Evolutionary conservation across 1,140 invertebrate genomes (phyloP).

Genomic region (Conus ventricosus): DNA sequence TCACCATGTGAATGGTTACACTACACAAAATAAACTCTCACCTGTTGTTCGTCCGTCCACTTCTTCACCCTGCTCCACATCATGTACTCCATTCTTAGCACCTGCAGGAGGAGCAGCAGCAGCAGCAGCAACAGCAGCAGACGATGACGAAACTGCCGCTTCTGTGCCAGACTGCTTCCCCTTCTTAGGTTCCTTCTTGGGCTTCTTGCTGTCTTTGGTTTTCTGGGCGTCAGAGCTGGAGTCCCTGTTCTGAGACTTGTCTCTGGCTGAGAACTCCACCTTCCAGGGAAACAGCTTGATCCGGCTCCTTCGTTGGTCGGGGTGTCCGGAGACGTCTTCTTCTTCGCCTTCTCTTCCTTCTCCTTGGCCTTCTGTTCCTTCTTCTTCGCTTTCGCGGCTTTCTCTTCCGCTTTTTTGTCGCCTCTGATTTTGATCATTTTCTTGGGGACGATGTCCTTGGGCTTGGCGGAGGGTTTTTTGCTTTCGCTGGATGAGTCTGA

Average conservation of each 20-base stretch:
- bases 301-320: not conserved
- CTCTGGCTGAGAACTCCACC: conserved; percentile 11
- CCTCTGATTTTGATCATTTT: conserved; percentile 25
- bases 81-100: not conserved
- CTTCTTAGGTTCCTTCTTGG: conserved; percentile 4
- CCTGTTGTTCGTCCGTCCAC: not conserved
- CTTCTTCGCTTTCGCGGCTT: conserved; percentile 19
- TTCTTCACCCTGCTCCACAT: not conserved
- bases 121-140: not conserved
- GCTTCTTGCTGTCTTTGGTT: not conserved
- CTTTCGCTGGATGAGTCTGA: not conserved
- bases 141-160: not conserved
- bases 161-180: not conserved
- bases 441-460: conserved; percentile 7
- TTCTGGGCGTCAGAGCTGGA: not conserved
- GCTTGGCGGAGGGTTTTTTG: not conserved
- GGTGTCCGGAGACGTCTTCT: not conserved
- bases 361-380: conserved; percentile 14
- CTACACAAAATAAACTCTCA: not conserved
- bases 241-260: not conserved
- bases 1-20: too few relatives aligned
- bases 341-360: not conserved
- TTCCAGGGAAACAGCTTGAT: conserved; percentile 16
- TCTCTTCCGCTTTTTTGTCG: conserved; percentile 20
- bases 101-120: not conserved